A percentile compares a stretch with the other conserved stretches of the same genome.
phyloP scores from a whole-genome alignment of 2,113 vertebrate species.

The Oreocharis arfaki region DNA sequence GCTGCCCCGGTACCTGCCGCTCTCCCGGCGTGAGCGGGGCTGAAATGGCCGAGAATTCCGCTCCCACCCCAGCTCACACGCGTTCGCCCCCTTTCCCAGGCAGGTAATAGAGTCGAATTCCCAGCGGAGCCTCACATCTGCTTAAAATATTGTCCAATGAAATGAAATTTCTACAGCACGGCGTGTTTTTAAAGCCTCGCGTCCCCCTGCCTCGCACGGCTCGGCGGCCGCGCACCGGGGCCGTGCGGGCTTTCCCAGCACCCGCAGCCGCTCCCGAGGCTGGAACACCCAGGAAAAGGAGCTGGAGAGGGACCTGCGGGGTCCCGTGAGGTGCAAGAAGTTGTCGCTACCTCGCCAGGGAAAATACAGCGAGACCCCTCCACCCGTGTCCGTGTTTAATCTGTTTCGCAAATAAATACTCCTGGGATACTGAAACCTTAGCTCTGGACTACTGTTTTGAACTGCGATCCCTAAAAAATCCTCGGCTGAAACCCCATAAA shows the following conservation, averaged over 20 bases:
- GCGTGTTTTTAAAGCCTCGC: neutral
- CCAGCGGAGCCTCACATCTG: conserved; percentile 43
- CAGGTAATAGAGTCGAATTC: conserved; percentile 35
- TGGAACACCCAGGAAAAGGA: fast-evolving
- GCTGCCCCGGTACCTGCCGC: neutral
- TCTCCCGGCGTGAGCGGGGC: fast-evolving
- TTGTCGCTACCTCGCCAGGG: neutral
- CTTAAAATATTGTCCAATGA: conserved; percentile 43
- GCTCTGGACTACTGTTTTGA: conserved; percentile 20
- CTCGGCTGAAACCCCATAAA: conserved; percentile 59
- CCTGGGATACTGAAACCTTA: conserved; percentile 32
- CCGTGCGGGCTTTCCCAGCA: neutral
- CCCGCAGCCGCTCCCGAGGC: neutral
- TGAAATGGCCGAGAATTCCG: neutral
- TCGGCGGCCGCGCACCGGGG: neutral
- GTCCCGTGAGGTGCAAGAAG: fast-evolving
- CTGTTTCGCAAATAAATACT: conserved; percentile 5
- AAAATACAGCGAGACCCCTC: neutral
- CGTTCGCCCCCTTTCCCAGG: neutral
- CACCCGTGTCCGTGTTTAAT: neutral
- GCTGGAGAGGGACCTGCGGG: neutral
- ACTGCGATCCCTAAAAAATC: conserved; percentile 60
- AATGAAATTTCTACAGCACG: neutral
- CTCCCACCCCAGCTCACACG: neutral
- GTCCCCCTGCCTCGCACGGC: neutral